Evolutionary conservation across 2,888 invertebrate species (phyloP).

Genomic region (Acanthococcus lagerstroemiae): DNA sequence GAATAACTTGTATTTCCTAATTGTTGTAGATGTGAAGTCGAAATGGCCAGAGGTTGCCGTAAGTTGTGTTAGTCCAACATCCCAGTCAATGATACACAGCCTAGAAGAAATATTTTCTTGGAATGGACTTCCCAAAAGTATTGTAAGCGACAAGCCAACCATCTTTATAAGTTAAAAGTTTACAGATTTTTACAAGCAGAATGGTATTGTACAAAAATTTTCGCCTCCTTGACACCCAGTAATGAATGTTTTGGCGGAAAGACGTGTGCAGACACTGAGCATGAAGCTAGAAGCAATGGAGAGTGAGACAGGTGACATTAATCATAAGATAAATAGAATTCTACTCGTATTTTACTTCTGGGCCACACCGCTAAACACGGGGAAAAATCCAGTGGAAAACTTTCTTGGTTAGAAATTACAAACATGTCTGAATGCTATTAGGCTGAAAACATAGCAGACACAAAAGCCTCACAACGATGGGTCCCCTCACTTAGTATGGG

Average conservation of each 20-base stretch:
- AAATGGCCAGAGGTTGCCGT: not conserved
- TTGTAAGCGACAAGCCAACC: not conserved
- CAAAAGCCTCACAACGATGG: no score
- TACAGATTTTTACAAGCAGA: not conserved
- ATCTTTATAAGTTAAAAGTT: not conserved
- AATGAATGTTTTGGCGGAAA: not conserved
- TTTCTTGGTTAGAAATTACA: no score
- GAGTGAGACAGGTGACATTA: not conserved
- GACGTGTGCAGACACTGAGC: not conserved
- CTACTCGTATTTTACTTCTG: constrained; percentile 55
- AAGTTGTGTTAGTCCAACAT: not conserved
- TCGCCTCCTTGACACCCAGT: not conserved
- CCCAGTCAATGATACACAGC: not conserved
- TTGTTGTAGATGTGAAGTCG: no score
- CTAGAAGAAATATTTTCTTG: not conserved
- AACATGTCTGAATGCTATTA: no score
- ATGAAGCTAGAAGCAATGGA: not conserved
- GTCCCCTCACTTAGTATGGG: no score
- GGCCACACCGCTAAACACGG: constrained; percentile 66
- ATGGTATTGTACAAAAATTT: not conserved
- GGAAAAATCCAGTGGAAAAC: no score
- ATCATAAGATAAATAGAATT: not conserved
- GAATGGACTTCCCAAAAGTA: not conserved
- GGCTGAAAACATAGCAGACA: no score
- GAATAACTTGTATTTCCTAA: not conserved